Evolutionary conservation across 2,797 vertebrate genomes (phyloP).

Genomic region (Bucorvus abyssinicus): DNA sequence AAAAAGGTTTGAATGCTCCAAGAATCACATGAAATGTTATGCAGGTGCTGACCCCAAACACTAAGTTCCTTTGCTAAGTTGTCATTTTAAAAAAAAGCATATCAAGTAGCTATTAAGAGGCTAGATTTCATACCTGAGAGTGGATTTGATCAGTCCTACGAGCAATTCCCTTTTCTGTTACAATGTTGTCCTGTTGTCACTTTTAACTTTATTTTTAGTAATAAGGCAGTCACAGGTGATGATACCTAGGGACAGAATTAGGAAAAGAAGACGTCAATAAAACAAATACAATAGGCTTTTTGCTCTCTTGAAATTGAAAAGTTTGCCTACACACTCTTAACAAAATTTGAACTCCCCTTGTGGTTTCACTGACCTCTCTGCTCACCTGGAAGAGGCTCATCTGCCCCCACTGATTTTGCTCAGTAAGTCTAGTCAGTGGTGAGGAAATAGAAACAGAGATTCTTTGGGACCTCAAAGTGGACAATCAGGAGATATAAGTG

Average conservation of each 20-base stretch:
- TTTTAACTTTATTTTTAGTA: background rate
- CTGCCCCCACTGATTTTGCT: background rate
- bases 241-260: background rate
- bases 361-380: background rate
- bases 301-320: background rate
- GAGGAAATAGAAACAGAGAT: background rate
- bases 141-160: background rate
- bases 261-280: background rate
- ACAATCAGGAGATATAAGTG: background rate
- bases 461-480: background rate
- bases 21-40: background rate
- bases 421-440: background rate
- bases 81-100: background rate
- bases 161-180: background rate
- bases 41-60: background rate
- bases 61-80: background rate
- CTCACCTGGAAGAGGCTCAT: background rate
- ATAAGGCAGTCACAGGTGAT: background rate
- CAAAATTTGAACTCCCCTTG: background rate
- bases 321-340: background rate
- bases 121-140: background rate
- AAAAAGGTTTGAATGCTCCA: background rate
- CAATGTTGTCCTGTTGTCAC: background rate
- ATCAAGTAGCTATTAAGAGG: background rate
- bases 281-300: background rate